phyloP scores from a whole-genome alignment of 2,113 vertebrate genomes.

The Bambusicola thoracicus region DNA sequence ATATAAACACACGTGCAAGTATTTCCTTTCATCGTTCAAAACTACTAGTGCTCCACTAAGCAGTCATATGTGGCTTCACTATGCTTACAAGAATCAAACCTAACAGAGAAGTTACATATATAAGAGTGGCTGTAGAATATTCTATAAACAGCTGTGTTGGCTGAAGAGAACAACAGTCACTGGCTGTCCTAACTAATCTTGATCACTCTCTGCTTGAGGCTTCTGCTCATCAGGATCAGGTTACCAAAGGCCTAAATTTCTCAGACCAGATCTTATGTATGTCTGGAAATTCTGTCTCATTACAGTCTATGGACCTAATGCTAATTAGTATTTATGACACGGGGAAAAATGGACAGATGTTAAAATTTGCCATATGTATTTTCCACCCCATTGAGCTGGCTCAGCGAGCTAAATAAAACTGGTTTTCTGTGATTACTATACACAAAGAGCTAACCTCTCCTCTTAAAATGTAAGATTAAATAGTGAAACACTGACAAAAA shows the following conservation, averaged over 20 bases:
- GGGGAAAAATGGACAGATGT: not conserved
- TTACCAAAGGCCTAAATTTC: not conserved
- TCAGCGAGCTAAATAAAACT: not conserved
- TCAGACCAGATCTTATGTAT: not conserved
- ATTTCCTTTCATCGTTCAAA: not conserved
- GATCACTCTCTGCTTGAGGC: not conserved
- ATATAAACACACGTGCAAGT: not conserved
- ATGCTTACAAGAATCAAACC: not conserved
- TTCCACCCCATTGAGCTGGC: not conserved
- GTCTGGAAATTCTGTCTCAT: not conserved
- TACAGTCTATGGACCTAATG: not conserved
- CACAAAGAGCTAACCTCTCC: not conserved
- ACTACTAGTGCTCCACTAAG: not conserved
- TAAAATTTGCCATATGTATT: not conserved
- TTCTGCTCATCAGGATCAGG: not conserved
- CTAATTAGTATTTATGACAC: not conserved
- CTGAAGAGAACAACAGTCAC: not conserved
- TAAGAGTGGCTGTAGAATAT: not conserved
- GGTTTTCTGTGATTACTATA: not conserved
- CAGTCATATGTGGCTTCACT: not conserved
- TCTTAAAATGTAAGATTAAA: not conserved
- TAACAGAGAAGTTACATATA: not conserved
- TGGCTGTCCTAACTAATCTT: not conserved
- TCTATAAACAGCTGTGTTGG: not conserved
- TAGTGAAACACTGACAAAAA: not conserved